A percentile compares a stretch with the other conserved stretches of the same genome.
Conservation (phyloP, 2,888 invertebrate genomes). For the Bibio marci region DNA sequence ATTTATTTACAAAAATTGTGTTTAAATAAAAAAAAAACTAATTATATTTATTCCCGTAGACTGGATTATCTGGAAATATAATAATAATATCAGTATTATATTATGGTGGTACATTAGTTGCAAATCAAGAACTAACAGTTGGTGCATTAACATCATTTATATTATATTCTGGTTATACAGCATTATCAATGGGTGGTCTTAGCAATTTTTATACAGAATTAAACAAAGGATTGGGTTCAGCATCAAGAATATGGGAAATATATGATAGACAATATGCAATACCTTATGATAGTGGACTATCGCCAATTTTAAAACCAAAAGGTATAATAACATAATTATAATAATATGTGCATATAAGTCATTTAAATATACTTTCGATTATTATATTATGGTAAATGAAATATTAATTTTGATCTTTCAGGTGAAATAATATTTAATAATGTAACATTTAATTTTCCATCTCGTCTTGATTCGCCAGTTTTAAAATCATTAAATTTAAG, state of each 20-base stretch:
- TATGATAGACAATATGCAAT: slow-evolving; percentile 65
- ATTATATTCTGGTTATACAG: slow-evolving; percentile 86
- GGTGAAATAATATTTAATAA: slow-evolving; percentile 57
- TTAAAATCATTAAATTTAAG: slow-evolving; percentile 48
- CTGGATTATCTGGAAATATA: slow-evolving; percentile 76
- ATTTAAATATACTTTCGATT: no score
- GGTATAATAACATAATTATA: no score
- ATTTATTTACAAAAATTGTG: background rate
- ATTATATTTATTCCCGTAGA: slow-evolving; percentile 30
- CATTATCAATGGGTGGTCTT: slow-evolving; percentile 77
- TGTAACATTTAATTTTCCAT: slow-evolving; percentile 56
- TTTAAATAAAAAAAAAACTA: background rate
- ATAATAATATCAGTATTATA: slow-evolving; percentile 83
- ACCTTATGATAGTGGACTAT: slow-evolving; percentile 35
- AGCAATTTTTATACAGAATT: slow-evolving; percentile 86
- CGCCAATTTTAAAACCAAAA: slow-evolving; percentile 19
- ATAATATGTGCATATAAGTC: no score
- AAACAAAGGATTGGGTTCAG: slow-evolving; percentile 86
- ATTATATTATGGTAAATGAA: no score
- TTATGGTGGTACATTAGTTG: slow-evolving; percentile 79
- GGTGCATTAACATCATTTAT: slow-evolving; percentile 88
- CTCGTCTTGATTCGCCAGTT: slow-evolving; percentile 37
- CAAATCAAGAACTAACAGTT: slow-evolving; percentile 56
- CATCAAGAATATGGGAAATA: slow-evolving; percentile 75
- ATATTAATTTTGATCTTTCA: background rate